Base-by-base conservation (phyloP, 2,797 vertebrate genomes). In the Valencia hispanica region DNA sequence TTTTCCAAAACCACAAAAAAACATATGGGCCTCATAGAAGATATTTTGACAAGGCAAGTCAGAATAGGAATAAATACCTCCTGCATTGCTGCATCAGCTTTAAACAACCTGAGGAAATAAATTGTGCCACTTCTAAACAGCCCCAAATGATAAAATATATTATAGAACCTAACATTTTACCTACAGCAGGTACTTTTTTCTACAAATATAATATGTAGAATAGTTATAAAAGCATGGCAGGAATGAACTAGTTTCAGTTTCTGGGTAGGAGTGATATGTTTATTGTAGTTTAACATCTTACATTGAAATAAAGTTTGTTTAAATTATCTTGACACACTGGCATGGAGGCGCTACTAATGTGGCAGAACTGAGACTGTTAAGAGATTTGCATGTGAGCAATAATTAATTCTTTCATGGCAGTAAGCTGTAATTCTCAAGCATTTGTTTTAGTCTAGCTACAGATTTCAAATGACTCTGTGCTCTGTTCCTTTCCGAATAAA, bases 291-390 rank as follows among this genome's bases (percentile, higher is more conserved):
- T 39, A 47, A 57, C 18, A 65, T 55, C 47, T 73, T 65, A 14
- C 36, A 47, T 39, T 68, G 43, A 73, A 41, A 70, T 61, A 20
- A 66, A 74, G 72, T 43, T 68, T 43, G 39, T 47, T 69, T 20
- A 53, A 20, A 30, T 39, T 72, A 53, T 66, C 50, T 36, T 34
- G 50, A 47, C 15, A 66, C 30, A 20, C 22, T 66, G 32, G 18
- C 20, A 61, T 48, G 70, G 32, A 50, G 39, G 14, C 0, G 63
- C 66, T 41, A 39, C 68, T 69, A 72, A 75, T 59, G 48, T 61
- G 51, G 41, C 70, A 66, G 15, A 68, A 68, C 68, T 57, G 50
- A 48, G 39, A 75, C 61, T 68, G 36, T 66, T 63, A 47, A 71
- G 36, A 55, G 51, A n/a, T 65, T 41, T n/a, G 36, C 17, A 72